phyloP scores from a whole-genome alignment of 2,797 vertebrate species.

The Characodon lateralis region DNA sequence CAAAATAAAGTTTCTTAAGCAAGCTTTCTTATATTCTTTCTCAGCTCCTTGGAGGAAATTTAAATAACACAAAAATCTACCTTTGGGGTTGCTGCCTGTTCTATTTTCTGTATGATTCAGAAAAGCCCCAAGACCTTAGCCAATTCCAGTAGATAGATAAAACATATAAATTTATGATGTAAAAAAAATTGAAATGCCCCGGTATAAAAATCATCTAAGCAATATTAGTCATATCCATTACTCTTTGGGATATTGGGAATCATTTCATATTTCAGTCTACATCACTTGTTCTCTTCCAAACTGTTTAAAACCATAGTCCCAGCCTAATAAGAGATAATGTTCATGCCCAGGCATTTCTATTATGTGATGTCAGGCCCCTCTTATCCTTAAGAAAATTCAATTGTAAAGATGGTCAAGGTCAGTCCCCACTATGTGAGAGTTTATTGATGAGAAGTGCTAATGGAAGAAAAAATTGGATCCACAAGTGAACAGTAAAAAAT shows the following conservation, averaged over 20 bases:
- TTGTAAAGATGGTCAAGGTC: slow-evolving; percentile 30
- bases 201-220: neutral
- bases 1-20: neutral
- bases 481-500: slow-evolving; percentile 26
- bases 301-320: slow-evolving; percentile 3
- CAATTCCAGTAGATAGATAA: neutral
- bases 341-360: slow-evolving; percentile 27
- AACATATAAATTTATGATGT: neutral
- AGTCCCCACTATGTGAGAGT: slow-evolving; percentile 21
- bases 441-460: slow-evolving; percentile 19
- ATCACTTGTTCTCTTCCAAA: slow-evolving; percentile 20
- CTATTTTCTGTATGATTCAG: neutral
- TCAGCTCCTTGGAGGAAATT: neutral
- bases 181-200: neutral
- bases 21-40: neutral
- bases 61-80: neutral
- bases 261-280: neutral
- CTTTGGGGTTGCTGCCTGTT: neutral
- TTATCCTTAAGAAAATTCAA: slow-evolving; percentile 48
- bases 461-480: slow-evolving; percentile 35
- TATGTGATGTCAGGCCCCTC: slow-evolving; percentile 44
- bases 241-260: neutral
- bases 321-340: slow-evolving; percentile 51
- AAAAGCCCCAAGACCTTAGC: neutral
- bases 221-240: neutral